These are phyloP conservation scores for Periplaneta americana DNA, from an alignment of 1,140 invertebrate species.

Conservation along the genomic window DNA sequence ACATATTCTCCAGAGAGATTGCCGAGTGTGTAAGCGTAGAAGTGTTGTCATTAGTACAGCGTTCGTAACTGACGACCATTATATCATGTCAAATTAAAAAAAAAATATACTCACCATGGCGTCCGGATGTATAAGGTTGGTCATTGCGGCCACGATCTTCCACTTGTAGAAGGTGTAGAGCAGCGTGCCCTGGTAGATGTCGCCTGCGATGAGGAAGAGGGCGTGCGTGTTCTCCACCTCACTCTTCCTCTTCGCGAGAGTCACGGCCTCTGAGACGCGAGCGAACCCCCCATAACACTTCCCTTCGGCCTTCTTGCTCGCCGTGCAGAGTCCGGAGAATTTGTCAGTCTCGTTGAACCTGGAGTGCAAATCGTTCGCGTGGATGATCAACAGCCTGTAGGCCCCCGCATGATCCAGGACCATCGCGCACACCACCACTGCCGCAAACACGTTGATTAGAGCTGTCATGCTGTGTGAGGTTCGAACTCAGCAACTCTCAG, in stretches of 20 bases:
- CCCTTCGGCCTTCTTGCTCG: conserved; percentile 41
- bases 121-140: conserved; percentile 72
- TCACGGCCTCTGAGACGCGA: conserved; percentile 58
- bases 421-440: not conserved
- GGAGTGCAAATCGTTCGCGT: conserved; percentile 88
- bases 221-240: conserved; percentile 46
- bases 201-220: conserved; percentile 79
- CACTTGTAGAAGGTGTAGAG: conserved; percentile 79
- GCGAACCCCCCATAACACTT: conserved; percentile 82
- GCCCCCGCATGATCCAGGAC: not conserved
- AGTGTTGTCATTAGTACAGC: no score
- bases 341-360: conserved; percentile 72
- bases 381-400: conserved; percentile 55
- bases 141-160: conserved; percentile 65
- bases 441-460: no score
- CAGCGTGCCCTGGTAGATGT: conserved; percentile 81
- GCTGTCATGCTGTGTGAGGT: no score
- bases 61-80: no score
- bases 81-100: no score
- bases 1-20: no score
- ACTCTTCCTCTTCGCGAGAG: conserved; percentile 46
- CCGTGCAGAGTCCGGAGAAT: conserved; percentile 56
- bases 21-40: no score
- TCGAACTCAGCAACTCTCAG: no score
- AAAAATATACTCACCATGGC: conserved; percentile 80